Evolutionary conservation across 1,140 invertebrate genomes (phyloP).

Genomic region (Heterodera schachtii): DNA sequence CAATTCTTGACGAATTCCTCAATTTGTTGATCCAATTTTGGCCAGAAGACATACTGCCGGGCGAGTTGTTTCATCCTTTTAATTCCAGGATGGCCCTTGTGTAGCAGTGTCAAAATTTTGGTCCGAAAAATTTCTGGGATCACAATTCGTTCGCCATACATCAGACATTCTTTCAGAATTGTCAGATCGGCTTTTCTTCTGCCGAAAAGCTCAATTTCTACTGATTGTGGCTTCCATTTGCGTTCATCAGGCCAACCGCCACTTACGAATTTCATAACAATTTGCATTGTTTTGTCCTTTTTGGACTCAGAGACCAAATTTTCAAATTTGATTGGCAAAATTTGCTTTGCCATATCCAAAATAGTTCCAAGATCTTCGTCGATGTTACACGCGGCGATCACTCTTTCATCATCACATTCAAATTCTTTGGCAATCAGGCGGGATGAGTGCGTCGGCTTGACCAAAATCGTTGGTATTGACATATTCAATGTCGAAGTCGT

Average conservation of each 20-base stretch:
- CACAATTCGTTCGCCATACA: not conserved
- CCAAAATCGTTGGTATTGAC: constrained; percentile 46
- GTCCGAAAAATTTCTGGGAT: not conserved
- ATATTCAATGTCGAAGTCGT: constrained; percentile 66
- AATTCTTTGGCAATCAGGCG: constrained; percentile 43
- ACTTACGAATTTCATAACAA: no score
- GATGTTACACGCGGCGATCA: no score
- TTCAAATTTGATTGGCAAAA: no score
- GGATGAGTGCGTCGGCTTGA: constrained; percentile 57
- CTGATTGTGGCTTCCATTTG: no score
- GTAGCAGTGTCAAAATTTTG: not conserved
- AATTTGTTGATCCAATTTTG: constrained; percentile 8
- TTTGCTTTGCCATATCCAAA: no score
- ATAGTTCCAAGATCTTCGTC: no score
- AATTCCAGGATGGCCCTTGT: constrained; percentile 13
- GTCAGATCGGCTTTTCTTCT: no score
- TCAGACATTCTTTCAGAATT: no score
- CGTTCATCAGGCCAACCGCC: no score
- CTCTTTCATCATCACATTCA: no score
- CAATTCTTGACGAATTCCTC: constrained; percentile 9
- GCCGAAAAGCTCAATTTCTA: not conserved
- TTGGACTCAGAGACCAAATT: no score
- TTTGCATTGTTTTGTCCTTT: no score
- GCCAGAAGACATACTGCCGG: constrained; percentile 16
- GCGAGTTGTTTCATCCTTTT: constrained; percentile 10